phyloP scores from a whole-genome alignment of 2,797 vertebrate species.

The Scleropages formosus region DNA sequence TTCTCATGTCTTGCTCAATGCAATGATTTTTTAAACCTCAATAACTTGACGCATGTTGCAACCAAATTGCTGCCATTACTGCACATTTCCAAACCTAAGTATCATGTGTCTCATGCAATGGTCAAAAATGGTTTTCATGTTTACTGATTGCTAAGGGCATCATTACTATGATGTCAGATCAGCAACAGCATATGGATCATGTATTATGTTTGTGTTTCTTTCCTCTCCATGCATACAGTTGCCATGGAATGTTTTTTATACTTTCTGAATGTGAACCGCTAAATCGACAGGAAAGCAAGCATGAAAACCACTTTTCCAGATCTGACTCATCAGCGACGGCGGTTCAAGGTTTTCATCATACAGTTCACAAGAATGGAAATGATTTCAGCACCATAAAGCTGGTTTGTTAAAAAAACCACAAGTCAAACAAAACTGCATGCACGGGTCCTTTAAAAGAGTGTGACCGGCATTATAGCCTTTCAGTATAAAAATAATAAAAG shows the following conservation, averaged over 20 bases:
- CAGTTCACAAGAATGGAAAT: background rate
- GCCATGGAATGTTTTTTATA: conserved; percentile 41
- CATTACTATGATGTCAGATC: background rate
- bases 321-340: conserved; percentile 22
- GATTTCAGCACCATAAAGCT: background rate
- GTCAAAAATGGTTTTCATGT: background rate
- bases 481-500: too few relatives aligned
- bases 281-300: conserved; percentile 18
- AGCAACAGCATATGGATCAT: conserved; percentile 1
- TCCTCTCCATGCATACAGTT: conserved; percentile 41
- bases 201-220: conserved; percentile 9
- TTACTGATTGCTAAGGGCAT: background rate
- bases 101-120: background rate
- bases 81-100: too few relatives aligned
- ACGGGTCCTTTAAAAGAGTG: background rate
- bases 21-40: background rate
- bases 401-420: too few relatives aligned
- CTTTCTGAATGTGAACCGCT: conserved; percentile 18
- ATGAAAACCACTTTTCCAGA: conserved; percentile 12
- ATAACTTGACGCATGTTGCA: background rate
- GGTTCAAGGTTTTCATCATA: background rate
- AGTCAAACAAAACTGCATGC: background rate
- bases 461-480: too few relatives aligned
- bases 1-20: background rate
- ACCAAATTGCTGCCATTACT: background rate